Conservation (phyloP, 2,888 invertebrate species). For the Branchipolynoe longqiensis region DNA sequence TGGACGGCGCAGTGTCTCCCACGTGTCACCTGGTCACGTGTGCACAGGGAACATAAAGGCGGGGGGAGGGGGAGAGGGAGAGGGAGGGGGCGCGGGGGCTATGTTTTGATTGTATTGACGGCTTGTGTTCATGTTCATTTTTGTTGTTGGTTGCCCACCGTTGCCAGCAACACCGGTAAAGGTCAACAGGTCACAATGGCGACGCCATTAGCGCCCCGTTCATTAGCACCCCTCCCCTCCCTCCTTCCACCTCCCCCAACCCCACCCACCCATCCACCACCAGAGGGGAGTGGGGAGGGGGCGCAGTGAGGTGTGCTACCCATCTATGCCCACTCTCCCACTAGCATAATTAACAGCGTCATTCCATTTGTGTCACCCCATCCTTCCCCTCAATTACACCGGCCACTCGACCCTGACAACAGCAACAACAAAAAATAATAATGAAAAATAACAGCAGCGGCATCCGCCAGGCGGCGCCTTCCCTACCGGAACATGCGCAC, state of each 20-base stretch:
- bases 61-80: no score
- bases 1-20: no score
- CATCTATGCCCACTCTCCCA: background rate
- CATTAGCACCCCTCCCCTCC: background rate
- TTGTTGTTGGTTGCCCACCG: no score
- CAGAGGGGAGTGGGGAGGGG: background rate
- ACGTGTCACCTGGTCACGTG: no score
- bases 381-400: background rate
- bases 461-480: slow-evolving; percentile 14
- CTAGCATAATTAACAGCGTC: background rate
- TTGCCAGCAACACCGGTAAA: background rate
- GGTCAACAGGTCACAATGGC: background rate
- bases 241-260: no score
- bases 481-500: slow-evolving; percentile 35
- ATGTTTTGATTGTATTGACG: no score
- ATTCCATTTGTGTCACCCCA: slow-evolving; percentile 1
- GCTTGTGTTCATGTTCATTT: no score
- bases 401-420: background rate
- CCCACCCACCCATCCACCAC: no score
- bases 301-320: background rate
- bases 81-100: no score
- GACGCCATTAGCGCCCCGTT: background rate
- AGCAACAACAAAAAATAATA: background rate
- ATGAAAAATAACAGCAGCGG: background rate
- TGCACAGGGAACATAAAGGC: no score